Evolutionary conservation across 2,888 invertebrate genomes (phyloP), one percentile per base, ranked within the genome.

Genomic region (Myopa tessellatipennis): DNA sequence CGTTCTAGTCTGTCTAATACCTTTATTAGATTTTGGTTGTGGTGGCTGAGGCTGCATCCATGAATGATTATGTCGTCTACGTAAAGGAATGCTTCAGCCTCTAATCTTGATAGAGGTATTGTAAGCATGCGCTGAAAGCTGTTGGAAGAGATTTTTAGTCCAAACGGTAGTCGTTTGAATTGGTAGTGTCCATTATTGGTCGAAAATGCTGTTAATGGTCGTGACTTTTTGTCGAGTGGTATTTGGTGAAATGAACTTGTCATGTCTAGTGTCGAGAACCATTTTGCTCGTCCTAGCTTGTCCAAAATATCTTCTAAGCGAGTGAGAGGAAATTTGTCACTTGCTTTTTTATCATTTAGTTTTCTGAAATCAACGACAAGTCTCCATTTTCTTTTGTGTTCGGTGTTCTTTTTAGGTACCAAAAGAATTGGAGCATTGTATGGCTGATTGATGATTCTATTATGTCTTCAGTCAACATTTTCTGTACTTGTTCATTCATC

Each of bases 401-500:
- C 60, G 4, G 14, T 68, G 60, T 8, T 61, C 26, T 78, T 80
- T 63, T 81, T 79, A 12, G 79, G 78, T 34, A 80, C 80, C 10
- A 80, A 60, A 26, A 80, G 52, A 38, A 80, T 36, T 55, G 80
- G 80, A 52, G 80, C 75, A 77, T 82, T 82, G 36, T 80, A 78
- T 3, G 79, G 79, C 79, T 79, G n/a, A 50, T 60, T 1, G 79
- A 79, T 50, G 18, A 67, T 50, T 77, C 77, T 2, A n/a, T n/a
- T n/a, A n/a, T n/a, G n/a, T n/a, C n/a, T n/a, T n/a, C n/a, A n/a
- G n/a, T n/a, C n/a, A n/a, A n/a, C n/a, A n/a, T n/a, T n/a, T n/a
- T n/a, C n/a, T n/a, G n/a, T n/a, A n/a, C n/a, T n/a, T n/a, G n/a
- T n/a, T n/a, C n/a, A n/a, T n/a, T n/a, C n/a, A n/a, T n/a, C n/a